phyloP scores from a whole-genome alignment of 2,113 vertebrate species.

The Rhinolophus sinicus region DNA sequence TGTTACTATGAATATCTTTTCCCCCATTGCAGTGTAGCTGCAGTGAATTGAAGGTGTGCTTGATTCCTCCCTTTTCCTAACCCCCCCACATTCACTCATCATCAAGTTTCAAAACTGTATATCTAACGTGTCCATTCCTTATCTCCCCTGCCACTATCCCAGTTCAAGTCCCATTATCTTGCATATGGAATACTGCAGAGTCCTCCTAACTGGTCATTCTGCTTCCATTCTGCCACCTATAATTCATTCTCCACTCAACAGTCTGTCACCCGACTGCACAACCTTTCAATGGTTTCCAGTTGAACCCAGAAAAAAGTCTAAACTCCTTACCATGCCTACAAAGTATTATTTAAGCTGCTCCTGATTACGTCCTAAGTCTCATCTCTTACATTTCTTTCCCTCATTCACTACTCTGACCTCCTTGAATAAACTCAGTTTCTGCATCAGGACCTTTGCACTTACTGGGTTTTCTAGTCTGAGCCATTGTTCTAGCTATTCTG shows the following conservation, averaged over 20 bases:
- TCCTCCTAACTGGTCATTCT: not conserved
- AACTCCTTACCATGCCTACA: not conserved
- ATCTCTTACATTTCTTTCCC: not conserved
- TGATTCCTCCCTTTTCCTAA: not conserved
- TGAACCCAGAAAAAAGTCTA: not conserved
- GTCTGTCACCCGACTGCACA: not conserved
- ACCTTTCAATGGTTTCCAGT: not conserved
- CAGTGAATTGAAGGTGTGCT: not conserved
- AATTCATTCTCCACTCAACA: not conserved
- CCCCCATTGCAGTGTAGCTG: not conserved
- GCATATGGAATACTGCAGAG: not conserved
- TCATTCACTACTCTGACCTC: not conserved
- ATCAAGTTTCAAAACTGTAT: not conserved
- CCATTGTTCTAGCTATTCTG: not conserved
- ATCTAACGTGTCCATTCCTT: not conserved
- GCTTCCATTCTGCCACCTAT: not conserved
- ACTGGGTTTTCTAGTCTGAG: not conserved
- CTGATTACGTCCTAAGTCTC: not conserved
- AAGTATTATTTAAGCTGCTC: not conserved
- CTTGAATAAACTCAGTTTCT: not conserved
- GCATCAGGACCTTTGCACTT: not conserved
- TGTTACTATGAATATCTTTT: not conserved
- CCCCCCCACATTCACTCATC: not conserved
- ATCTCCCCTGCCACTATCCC: not conserved
- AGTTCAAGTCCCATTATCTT: not conserved